Base-by-base conservation (phyloP, 2,888 invertebrate species). In the Drosophila melanocephala region DNA sequence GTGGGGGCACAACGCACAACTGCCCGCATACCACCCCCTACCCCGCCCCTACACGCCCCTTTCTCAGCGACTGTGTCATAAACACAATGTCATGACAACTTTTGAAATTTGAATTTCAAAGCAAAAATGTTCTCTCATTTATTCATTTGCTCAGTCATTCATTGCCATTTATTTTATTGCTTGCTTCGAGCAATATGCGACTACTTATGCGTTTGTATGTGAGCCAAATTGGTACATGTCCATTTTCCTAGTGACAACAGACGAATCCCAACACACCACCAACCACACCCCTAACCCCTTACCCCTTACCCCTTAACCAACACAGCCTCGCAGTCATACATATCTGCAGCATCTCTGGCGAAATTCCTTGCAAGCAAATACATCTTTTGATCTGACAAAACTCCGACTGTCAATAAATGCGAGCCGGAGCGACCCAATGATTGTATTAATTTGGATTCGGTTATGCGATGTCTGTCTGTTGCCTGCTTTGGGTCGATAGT, bases 1-100 rank as follows among this genome's bases (percentile, higher is more conserved):
- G 51, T 32, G 22, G 33, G 33, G n/a, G 22, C 47, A 33, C 19
- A 50, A 26, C 47, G 26, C 47, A 30, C 64, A 44, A 37, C n/a
- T 42, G 65, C 32, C 37, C 42, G 35, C 50, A 22, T 56, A 26
- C 30, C 39, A 28, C 22, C 16, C 39, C 7, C 7, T 26, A 16
- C 7, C 30, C 1, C 4, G 2, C 16, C 28, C 26, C 32, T 6
- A 44, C 28, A 28, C 0, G 50, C 16, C 44, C 12, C 56, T 37
- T 30, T 19, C 35, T 47, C 19, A 39, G 9, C 52, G 62, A 63
- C 66, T 64, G 57, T 88, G 91, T 89, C 91, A 88, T 88, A 88
- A 88, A 85, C 91, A 91, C 90, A 89, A 90, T 90, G 89, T 89
- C 89, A 91, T 89, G 89, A 91, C 89, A 89, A 89, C 91, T 90